Evolutionary conservation across 2,888 invertebrate genomes (phyloP).

Genomic region (Thysanoteuthis rhombus): DNA sequence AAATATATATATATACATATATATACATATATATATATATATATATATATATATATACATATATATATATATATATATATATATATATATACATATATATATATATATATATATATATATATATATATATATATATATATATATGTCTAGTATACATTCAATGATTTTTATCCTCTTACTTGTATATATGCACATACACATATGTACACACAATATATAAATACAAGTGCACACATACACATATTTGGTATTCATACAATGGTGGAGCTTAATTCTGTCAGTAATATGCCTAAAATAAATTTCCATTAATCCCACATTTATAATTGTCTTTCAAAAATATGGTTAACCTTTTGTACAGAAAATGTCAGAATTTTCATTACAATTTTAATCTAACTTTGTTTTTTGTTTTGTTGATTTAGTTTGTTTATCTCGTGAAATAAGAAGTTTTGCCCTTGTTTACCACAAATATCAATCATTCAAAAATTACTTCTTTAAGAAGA

Average conservation of each 20-base stretch:
- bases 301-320: background rate
- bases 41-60: too few relatives aligned
- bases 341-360: background rate
- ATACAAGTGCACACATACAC: background rate
- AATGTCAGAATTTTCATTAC: background rate
- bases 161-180: too few relatives aligned
- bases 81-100: too few relatives aligned
- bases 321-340: background rate
- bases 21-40: too few relatives aligned
- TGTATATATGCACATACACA: background rate
- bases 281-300: background rate
- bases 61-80: too few relatives aligned
- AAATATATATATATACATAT: too few relatives aligned
- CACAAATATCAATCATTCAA: background rate
- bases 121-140: too few relatives aligned
- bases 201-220: background rate
- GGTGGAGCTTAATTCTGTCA: background rate
- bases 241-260: background rate
- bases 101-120: too few relatives aligned
- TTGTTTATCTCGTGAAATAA: background rate
- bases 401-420: background rate
- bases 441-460: background rate
- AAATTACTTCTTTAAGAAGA: background rate
- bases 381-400: constrained; percentile 1
- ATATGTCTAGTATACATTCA: too few relatives aligned